Evolutionary conservation across 2,113 vertebrate species (phyloP).

Genomic region (Podarcis muralis): DNA sequence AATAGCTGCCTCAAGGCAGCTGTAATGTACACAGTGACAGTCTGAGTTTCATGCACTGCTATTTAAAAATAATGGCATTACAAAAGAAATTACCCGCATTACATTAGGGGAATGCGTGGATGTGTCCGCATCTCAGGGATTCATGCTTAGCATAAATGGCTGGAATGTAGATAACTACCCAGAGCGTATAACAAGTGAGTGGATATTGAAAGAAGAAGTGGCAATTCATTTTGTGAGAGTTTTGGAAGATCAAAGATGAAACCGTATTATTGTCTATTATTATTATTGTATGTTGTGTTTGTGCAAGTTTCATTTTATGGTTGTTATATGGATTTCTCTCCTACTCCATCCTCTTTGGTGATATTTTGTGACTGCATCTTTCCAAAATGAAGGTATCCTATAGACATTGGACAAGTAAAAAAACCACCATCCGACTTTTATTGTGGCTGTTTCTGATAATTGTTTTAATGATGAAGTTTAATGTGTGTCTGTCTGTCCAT

Average conservation of each 20-base stretch:
- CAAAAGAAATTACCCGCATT: neutral
- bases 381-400: neutral
- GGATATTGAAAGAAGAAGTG: neutral
- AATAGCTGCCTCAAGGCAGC: slow-evolving; percentile 53
- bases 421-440: neutral
- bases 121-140: neutral
- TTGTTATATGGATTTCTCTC: neutral
- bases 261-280: neutral
- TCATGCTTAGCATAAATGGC: neutral
- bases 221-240: neutral
- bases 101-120: neutral
- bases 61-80: neutral
- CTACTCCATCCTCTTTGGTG: neutral
- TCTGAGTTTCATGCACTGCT: slow-evolving; percentile 3
- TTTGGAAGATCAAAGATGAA: neutral
- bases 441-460: neutral
- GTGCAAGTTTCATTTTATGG: neutral
- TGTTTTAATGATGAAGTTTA: neutral
- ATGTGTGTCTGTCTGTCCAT: neutral
- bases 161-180: neutral
- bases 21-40: slow-evolving; percentile 44
- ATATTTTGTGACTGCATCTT: neutral
- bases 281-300: too few relatives aligned
- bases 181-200: neutral
- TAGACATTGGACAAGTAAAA: neutral